phyloP scores from a whole-genome alignment of 2,888 invertebrate species.

The Tetropium fuscum region DNA sequence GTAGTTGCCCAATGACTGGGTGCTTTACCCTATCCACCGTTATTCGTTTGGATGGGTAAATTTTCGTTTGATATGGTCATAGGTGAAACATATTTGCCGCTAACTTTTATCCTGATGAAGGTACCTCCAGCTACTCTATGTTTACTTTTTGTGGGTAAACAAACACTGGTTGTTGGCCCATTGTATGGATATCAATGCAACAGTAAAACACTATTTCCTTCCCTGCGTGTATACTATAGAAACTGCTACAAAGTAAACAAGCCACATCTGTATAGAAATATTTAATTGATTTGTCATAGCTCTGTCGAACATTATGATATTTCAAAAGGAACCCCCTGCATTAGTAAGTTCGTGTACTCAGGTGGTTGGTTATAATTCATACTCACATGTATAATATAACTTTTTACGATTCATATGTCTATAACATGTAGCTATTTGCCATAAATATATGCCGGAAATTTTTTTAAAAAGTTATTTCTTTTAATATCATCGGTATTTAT shows the following conservation, averaged over 20 bases:
- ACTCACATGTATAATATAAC: no score
- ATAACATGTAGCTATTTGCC: no score
- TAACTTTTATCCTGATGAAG: not conserved
- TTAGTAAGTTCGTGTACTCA: conserved; percentile 37
- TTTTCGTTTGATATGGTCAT: not conserved
- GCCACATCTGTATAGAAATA: conserved; percentile 47
- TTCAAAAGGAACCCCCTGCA: conserved; percentile 27
- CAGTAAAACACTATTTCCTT: conserved; percentile 17
- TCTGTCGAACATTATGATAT: conserved; percentile 42
- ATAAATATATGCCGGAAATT: no score
- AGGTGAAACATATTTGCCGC: not conserved
- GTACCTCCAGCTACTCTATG: conserved; percentile 9
- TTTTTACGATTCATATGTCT: no score
- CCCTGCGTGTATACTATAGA: conserved; percentile 16
- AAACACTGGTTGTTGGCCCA: conserved; percentile 22
- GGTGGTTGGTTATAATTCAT: conserved; percentile 30
- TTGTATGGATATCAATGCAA: conserved; percentile 17
- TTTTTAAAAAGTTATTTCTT: no score
- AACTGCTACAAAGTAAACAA: conserved; percentile 47
- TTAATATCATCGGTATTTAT: no score
- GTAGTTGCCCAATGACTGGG: no score
- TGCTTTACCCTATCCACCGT: no score
- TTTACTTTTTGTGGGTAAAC: conserved; percentile 23
- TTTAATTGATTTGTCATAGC: conserved; percentile 56
- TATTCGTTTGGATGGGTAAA: no score